phyloP scores from a whole-genome alignment of 1,140 invertebrate genomes.

The Tetragnatha versicolor region DNA sequence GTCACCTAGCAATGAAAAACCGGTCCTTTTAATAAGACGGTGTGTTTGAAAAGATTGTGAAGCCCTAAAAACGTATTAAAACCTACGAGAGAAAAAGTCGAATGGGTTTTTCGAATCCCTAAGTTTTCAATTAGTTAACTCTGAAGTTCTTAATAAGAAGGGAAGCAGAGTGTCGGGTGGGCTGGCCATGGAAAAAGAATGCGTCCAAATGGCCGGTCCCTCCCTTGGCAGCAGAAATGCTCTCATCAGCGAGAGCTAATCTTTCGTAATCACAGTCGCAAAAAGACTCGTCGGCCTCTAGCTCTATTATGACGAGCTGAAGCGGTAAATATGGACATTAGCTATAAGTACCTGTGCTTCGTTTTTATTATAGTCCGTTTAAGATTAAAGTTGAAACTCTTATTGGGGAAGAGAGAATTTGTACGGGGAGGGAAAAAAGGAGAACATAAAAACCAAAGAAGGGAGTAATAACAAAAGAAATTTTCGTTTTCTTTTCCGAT shows the following conservation, averaged over 20 bases:
- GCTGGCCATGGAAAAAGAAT: conserved; percentile 24
- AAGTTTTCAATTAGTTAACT: conserved; percentile 36
- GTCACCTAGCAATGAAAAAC: not conserved
- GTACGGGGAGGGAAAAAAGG: conserved; percentile 7
- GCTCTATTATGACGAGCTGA: conserved; percentile 55
- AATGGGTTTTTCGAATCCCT: not conserved
- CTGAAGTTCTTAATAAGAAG: not conserved
- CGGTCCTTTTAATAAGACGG: not conserved
- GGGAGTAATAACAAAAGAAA: conserved; percentile 49
- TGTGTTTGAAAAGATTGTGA: not conserved
- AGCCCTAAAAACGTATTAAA: not conserved
- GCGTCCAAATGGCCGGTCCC: conserved; percentile 28
- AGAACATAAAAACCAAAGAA: conserved; percentile 1
- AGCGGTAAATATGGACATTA: conserved; percentile 56
- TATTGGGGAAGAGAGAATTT: conserved; percentile 49
- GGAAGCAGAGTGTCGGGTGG: not conserved
- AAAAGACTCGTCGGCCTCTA: conserved; percentile 20
- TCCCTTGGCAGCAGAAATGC: conserved; percentile 2
- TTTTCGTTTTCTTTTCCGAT: conserved; percentile 46
- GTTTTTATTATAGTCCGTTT: conserved; percentile 54
- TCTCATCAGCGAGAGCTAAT: conserved; percentile 50
- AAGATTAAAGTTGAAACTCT: conserved; percentile 54
- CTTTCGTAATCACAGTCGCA: conserved; percentile 51
- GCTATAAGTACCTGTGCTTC: conserved; percentile 53
- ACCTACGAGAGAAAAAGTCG: not conserved